Evolutionary conservation across 2,797 vertebrate genomes (phyloP), one percentile per base, ranked within the genome.

Genomic region (Protosalanx chinensis): DNA sequence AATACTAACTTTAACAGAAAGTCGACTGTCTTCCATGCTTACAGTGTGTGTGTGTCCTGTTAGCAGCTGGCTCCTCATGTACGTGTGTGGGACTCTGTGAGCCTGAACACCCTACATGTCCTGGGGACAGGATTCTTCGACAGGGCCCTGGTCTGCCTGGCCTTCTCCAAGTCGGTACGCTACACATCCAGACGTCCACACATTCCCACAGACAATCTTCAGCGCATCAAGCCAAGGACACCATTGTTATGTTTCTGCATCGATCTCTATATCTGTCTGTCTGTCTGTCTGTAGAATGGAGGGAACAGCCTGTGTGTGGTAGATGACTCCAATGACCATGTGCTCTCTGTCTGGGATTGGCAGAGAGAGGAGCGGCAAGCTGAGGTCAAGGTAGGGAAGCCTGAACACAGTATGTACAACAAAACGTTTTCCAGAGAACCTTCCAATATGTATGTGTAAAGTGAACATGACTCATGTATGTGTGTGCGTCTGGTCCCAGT

Each of bases 311-410:
- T 99, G 57, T 99, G 97, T 67, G 93, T 92, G 0, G 96, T 99
- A 35, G 98, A 99, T 3, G 98, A 99, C 88, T 98, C 97, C 79
- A 99, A 98, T 0, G 98, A 99, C 82, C 98, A 99, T 0, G 93
- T 98, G 35, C 94, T 99, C 13, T 98, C 98, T 0, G 95, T 98
- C 69, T 99, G 98, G 98, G 97, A 99, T 87, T 99, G 97, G 97
- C 98, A 99, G 89, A 95, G 92, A 76, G 95, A 97, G 78, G 96
- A 98, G 75, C 92, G 93, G 64, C 88, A 98, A 77, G 95, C 96
- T 0, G 97, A 98, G 13, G 96, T 97, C 73, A 99, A 99, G 95
- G 97, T 95, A 27, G 72, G 76, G 27, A 7, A 59, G 46, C 8
- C 3, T 13, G 41, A 46, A 46, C 41, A 12, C 13, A 46, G 7